Percentiles rank a stretch among this genome's conserved stretches.
Evolutionary conservation across 2,113 vertebrate species (phyloP).

Genomic region (Crotalus viridis): DNA sequence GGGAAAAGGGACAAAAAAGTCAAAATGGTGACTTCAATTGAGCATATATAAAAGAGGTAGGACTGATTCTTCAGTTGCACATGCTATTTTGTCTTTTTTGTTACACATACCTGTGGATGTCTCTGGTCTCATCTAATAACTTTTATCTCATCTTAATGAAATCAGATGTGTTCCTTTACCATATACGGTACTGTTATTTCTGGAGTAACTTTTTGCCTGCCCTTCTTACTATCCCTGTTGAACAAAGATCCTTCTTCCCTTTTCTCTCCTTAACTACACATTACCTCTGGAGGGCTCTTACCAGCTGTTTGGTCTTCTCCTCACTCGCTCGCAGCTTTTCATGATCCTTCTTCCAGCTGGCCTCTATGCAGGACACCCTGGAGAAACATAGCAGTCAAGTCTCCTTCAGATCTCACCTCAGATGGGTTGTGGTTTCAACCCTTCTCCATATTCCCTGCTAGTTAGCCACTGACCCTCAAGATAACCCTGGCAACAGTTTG

Average conservation of each 20-base stretch:
- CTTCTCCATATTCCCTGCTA: neutral
- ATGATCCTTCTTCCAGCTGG: constrained; percentile 77
- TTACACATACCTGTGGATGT: too few relatives aligned
- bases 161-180: neutral
- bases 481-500: neutral
- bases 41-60: too few relatives aligned
- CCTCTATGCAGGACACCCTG: constrained; percentile 79
- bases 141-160: neutral
- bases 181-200: neutral
- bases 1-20: too few relatives aligned
- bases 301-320: constrained; percentile 38
- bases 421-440: neutral
- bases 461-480: neutral
- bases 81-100: too few relatives aligned
- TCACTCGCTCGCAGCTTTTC: constrained; percentile 67
- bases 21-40: too few relatives aligned
- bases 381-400: neutral
- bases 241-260: neutral
- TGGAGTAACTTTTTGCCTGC: neutral
- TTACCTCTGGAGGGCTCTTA: neutral
- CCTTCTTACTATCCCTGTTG: neutral
- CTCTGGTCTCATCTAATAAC: neutral
- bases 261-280: neutral
- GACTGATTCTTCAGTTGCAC: too few relatives aligned
- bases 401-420: neutral